Percentiles rank a stretch among this genome's conserved stretches.
phyloP scores from a whole-genome alignment of 2,113 vertebrate species.

The Gobiocypris rarus region DNA sequence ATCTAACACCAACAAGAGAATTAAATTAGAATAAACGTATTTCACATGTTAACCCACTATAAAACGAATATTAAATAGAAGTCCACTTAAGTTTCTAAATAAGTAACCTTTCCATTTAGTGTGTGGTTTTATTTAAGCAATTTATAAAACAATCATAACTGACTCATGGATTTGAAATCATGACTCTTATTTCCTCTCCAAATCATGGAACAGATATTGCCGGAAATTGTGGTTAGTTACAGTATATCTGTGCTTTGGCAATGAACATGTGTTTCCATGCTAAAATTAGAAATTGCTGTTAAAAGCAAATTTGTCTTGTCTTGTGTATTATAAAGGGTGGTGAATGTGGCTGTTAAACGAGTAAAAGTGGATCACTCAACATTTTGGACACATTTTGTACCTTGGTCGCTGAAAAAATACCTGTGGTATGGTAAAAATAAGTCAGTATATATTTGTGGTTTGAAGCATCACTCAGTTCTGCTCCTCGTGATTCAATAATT shows the following conservation, averaged over 20 bases:
- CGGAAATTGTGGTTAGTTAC: slow-evolving; percentile 20
- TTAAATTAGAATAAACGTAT: background rate
- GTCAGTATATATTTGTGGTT: slow-evolving; percentile 10
- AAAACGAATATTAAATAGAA: background rate
- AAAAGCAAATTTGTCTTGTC: slow-evolving; percentile 34
- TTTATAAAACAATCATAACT: slow-evolving; percentile 13
- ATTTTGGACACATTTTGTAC: slow-evolving; percentile 11
- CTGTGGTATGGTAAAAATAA: slow-evolving; percentile 14
- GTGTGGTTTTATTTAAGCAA: slow-evolving; percentile 10
- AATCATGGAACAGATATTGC: slow-evolving; percentile 32
- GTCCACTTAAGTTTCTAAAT: background rate
- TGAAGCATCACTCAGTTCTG: slow-evolving; percentile 20
- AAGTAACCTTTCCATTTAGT: background rate
- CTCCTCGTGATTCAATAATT: slow-evolving; percentile 24
- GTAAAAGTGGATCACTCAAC: background rate
- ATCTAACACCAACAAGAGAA: background rate
- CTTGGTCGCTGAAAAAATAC: slow-evolving; percentile 19
- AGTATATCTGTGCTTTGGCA: slow-evolving; percentile 41
- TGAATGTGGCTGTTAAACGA: slow-evolving; percentile 32
- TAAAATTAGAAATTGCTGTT: slow-evolving; percentile 45
- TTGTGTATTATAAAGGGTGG: slow-evolving; percentile 20
- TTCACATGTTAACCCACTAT: background rate
- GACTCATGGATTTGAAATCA: background rate
- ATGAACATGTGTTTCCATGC: slow-evolving; percentile 32
- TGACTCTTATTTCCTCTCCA: background rate